Evolutionary conservation across 1,140 invertebrate genomes (phyloP).

Genomic region (Sminthurides bifidus): DNA sequence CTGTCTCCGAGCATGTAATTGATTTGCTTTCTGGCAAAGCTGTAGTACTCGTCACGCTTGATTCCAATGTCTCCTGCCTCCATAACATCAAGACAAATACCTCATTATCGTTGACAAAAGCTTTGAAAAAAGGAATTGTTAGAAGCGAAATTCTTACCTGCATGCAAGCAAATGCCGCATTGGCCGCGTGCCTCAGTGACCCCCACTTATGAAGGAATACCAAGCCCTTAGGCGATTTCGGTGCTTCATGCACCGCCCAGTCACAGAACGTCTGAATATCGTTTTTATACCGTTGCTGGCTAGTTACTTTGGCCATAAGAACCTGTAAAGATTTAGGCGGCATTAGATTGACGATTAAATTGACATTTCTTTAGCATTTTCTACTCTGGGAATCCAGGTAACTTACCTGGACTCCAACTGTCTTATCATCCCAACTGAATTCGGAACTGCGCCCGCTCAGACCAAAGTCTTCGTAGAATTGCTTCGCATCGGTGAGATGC

Average conservation of each 20-base stretch:
- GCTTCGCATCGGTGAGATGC: slow-evolving; percentile 45
- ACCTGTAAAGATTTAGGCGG: too few species aligned
- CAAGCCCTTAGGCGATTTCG: slow-evolving; percentile 44
- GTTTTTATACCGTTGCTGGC: too few species aligned
- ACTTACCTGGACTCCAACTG: slow-evolving; percentile 45
- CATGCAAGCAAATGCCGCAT: slow-evolving; percentile 32
- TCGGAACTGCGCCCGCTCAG: slow-evolving; percentile 41
- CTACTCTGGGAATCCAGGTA: too few species aligned
- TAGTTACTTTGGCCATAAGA: slow-evolving; percentile 10
- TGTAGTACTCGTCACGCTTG: slow-evolving; percentile 29
- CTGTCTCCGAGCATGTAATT: slow-evolving; percentile 39
- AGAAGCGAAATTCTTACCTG: neutral
- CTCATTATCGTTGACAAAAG: too few species aligned
- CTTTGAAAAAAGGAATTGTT: too few species aligned
- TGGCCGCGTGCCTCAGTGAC: slow-evolving; percentile 44
- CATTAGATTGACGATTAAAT: too few species aligned
- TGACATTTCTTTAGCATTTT: too few species aligned
- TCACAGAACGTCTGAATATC: slow-evolving; percentile 28
- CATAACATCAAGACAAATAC: neutral
- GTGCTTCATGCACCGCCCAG: slow-evolving; percentile 27
- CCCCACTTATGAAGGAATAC: slow-evolving; percentile 46
- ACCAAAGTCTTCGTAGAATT: slow-evolving; percentile 42
- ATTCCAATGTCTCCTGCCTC: slow-evolving; percentile 29
- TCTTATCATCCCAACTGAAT: slow-evolving; percentile 50
- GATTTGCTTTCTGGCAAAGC: slow-evolving; percentile 38